Evolutionary conservation across 2,797 vertebrate genomes (phyloP).

Genomic region (Neosilurus mollespiculum): DNA sequence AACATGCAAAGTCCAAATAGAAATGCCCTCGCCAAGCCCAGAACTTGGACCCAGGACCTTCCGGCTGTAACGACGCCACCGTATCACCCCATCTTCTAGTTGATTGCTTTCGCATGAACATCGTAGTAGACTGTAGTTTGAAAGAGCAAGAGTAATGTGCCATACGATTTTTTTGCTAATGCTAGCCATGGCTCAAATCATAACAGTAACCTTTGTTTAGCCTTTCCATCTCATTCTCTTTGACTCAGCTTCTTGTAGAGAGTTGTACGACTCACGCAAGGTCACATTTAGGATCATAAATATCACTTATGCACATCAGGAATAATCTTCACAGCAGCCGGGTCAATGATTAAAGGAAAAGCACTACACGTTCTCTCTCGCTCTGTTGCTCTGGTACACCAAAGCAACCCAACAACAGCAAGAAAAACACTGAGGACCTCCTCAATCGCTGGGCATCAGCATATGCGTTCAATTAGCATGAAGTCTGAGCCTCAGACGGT

Average conservation of each 20-base stretch:
- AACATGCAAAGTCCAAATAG: too few species aligned
- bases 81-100: too few species aligned
- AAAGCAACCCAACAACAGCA: not conserved
- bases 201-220: not conserved
- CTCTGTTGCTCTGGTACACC: not conserved
- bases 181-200: not conserved
- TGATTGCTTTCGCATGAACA: too few species aligned
- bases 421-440: not conserved
- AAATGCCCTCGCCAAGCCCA: too few species aligned
- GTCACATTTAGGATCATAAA: not conserved
- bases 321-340: constrained; percentile 17
- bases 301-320: not conserved
- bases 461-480: constrained; percentile 38
- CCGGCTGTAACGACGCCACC: too few species aligned
- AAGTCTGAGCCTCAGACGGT: not conserved
- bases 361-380: not conserved
- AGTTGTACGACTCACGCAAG: not conserved
- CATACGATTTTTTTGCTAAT: not conserved
- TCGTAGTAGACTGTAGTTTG: not conserved
- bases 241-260: not conserved
- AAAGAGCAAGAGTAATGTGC: too few species aligned
- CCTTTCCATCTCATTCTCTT: not conserved
- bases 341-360: constrained; percentile 17
- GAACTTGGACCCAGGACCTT: too few species aligned
- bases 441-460: not conserved